Evolutionary conservation across 2,888 invertebrate species (phyloP).

Genomic region (Pterobdella sp.): DNA sequence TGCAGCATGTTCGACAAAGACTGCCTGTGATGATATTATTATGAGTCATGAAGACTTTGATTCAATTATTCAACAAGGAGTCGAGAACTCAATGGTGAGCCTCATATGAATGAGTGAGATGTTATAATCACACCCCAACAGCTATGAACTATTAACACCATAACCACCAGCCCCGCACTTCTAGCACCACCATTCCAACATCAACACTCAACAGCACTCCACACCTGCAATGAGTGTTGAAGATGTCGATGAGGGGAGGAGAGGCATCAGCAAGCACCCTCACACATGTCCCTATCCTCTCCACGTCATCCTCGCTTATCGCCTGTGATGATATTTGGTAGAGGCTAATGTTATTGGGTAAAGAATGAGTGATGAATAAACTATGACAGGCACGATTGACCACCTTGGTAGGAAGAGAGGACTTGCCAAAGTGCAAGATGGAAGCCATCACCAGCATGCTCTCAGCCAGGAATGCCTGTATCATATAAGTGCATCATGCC

Average conservation of each 20-base stretch:
- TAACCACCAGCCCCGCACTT: not conserved
- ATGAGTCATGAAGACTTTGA: too few relatives aligned
- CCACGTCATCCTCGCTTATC: slow-evolving; percentile 82
- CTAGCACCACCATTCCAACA: not conserved
- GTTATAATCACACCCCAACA: not conserved
- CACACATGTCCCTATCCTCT: slow-evolving; percentile 75
- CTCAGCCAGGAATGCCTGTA: slow-evolving; percentile 58
- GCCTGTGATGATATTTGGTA: slow-evolving; percentile 52
- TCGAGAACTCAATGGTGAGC: too few relatives aligned
- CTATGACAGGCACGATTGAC: not conserved
- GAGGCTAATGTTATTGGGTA: not conserved
- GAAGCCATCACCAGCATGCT: slow-evolving; percentile 74
- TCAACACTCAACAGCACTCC: not conserved
- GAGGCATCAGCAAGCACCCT: slow-evolving; percentile 55
- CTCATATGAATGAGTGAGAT: too few relatives aligned
- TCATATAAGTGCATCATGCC: too few relatives aligned
- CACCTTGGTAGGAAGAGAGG: slow-evolving; percentile 54
- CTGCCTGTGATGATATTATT: too few relatives aligned
- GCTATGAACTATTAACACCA: not conserved
- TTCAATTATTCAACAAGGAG: too few relatives aligned
- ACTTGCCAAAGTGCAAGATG: slow-evolving; percentile 76
- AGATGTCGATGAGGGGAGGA: slow-evolving; percentile 63
- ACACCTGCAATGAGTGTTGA: slow-evolving; percentile 63
- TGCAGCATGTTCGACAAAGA: slow-evolving; percentile 75
- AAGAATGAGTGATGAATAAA: not conserved